Evolutionary conservation across 2,888 invertebrate genomes (phyloP).

Genomic region (Hemicrepidius hirtus): DNA sequence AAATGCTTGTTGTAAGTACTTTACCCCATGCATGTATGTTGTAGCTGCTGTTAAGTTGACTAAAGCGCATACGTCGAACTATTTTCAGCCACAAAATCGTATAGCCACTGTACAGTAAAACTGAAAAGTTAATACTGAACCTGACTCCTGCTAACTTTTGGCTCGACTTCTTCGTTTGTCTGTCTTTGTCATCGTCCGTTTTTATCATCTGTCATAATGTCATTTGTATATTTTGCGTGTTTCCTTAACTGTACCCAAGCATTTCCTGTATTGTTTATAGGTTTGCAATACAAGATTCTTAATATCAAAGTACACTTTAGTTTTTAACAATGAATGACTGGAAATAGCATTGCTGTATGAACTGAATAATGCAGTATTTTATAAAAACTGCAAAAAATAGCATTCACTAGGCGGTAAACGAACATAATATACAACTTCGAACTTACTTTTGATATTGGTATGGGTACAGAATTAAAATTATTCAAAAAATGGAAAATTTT

Average conservation of each 20-base stretch:
- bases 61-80: slow-evolving; percentile 55
- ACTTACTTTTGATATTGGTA: too few species aligned
- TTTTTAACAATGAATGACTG: too few species aligned
- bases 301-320: too few species aligned
- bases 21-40: slow-evolving; percentile 22
- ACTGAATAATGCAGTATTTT: too few species aligned
- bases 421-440: too few species aligned
- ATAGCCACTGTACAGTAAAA: slow-evolving; percentile 58
- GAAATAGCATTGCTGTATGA: too few species aligned
- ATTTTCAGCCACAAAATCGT: slow-evolving; percentile 63
- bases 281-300: background rate
- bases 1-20: background rate
- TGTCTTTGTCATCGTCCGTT: slow-evolving; percentile 44
- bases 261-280: slow-evolving; percentile 13
- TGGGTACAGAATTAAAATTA: too few species aligned
- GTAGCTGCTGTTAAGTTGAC: slow-evolving; percentile 37
- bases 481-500: too few species aligned
- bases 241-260: slow-evolving; percentile 37
- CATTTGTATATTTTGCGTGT: slow-evolving; percentile 35
- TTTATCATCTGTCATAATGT: slow-evolving; percentile 38
- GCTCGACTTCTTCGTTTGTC: slow-evolving; percentile 51
- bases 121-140: slow-evolving; percentile 66
- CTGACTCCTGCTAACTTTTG: slow-evolving; percentile 51
- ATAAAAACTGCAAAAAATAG: too few species aligned
- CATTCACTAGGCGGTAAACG: too few species aligned